A percentile compares a stretch with the other conserved stretches of the same genome.
These are phyloP conservation scores for Deilephila elpenor DNA, from an alignment of 2,888 invertebrate species.

Conservation along the genomic window DNA sequence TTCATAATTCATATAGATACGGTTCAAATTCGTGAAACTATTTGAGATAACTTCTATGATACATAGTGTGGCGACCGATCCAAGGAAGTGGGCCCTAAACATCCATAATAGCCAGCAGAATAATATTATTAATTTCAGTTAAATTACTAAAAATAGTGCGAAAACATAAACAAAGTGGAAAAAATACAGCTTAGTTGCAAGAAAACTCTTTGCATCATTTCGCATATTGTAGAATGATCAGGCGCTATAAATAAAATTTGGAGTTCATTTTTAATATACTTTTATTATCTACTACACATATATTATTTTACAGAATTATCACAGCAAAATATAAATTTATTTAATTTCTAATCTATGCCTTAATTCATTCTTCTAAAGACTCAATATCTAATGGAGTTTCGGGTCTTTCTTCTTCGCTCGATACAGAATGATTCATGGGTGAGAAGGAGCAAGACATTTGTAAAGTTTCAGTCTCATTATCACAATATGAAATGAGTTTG, in stretches of 20 bases:
- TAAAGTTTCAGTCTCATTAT: not conserved
- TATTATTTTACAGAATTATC: constrained; percentile 34
- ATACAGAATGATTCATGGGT: constrained; percentile 6
- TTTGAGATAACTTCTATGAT: too few relatives aligned
- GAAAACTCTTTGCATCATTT: too few relatives aligned
- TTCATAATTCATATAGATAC: too few relatives aligned
- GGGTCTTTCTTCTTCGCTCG: constrained; percentile 49
- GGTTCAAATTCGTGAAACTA: too few relatives aligned
- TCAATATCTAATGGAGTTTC: constrained; percentile 71
- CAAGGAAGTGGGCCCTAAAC: too few relatives aligned
- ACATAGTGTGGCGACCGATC: too few relatives aligned
- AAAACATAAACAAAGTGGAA: too few relatives aligned
- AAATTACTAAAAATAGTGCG: too few relatives aligned
- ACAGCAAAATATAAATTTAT: constrained; percentile 35
- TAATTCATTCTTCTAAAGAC: constrained; percentile 51
- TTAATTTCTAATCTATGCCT: not conserved
- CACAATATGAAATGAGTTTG: not conserved
- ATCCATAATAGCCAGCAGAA: too few relatives aligned
- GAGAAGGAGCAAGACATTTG: not conserved
- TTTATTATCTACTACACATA: not conserved
- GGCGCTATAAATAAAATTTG: not conserved
- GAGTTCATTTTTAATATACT: not conserved
- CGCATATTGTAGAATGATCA: too few relatives aligned
- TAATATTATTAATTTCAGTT: too few relatives aligned
- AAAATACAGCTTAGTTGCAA: too few relatives aligned